phyloP scores from a whole-genome alignment of 2,797 vertebrate genomes.

The Hephaestus fuliginosus region DNA sequence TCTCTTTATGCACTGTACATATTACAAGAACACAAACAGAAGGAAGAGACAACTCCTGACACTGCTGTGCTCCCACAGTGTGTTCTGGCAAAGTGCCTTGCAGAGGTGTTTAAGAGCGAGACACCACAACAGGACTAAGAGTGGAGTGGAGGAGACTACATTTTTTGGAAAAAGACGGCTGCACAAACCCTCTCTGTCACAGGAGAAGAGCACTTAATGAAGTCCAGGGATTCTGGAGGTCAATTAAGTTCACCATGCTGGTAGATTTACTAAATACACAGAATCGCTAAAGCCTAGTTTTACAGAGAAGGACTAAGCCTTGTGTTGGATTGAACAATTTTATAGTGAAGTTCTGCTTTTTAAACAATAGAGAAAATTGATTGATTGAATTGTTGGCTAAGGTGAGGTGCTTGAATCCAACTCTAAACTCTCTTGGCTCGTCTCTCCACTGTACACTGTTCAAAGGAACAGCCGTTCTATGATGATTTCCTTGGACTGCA shows the following conservation, averaged over 20 bases:
- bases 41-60: slow-evolving; percentile 6
- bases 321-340: slow-evolving; percentile 33
- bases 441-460: slow-evolving; percentile 11
- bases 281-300: slow-evolving; percentile 23
- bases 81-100: slow-evolving; percentile 8
- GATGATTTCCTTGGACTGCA: slow-evolving; percentile 16
- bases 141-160: background rate
- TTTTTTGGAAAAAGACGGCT: slow-evolving; percentile 18
- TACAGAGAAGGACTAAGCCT: slow-evolving; percentile 16
- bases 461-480: slow-evolving; percentile 22
- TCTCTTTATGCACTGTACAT: background rate
- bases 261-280: slow-evolving; percentile 42
- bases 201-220: slow-evolving; percentile 36
- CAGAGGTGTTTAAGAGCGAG: slow-evolving; percentile 6
- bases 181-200: slow-evolving; percentile 24
- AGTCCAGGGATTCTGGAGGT: slow-evolving; percentile 48
- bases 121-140: slow-evolving; percentile 14
- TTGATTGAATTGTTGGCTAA: slow-evolving; percentile 15
- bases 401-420: slow-evolving; percentile 22
- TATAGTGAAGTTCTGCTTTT: slow-evolving; percentile 33
- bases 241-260: slow-evolving; percentile 47
- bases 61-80: slow-evolving; percentile 31
- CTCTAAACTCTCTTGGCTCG: slow-evolving; percentile 29
- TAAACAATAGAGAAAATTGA: slow-evolving; percentile 34
- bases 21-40: background rate